Evolutionary conservation across 2,888 invertebrate genomes (phyloP).

Genomic region (Hypena proboscidalis): DNA sequence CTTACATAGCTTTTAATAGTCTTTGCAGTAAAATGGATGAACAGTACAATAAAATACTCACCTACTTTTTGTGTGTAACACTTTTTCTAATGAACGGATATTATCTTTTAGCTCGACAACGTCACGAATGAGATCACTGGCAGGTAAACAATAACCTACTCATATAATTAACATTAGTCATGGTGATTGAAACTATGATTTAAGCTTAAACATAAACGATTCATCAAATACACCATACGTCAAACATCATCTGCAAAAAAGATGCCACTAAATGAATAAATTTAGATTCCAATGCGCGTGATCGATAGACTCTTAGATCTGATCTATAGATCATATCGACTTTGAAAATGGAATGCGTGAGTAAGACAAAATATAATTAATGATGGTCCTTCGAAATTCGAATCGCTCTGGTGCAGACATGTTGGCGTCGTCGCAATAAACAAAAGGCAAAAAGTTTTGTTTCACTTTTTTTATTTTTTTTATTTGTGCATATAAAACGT

Average conservation of each 20-base stretch:
- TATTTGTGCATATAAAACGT: constrained; percentile 74
- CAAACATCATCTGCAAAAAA: constrained; percentile 79
- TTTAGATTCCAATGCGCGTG: constrained; percentile 80
- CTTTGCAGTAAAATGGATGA: no score
- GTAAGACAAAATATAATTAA: constrained; percentile 86
- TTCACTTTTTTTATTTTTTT: constrained; percentile 62
- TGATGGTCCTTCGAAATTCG: constrained; percentile 80
- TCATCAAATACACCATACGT: constrained; percentile 62
- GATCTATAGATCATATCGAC: constrained; percentile 84
- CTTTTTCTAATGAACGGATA: not conserved
- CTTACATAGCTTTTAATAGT: no score
- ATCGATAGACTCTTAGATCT: constrained; percentile 83
- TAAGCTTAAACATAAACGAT: constrained; percentile 60
- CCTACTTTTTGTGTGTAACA: not conserved
- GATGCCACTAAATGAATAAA: constrained; percentile 82
- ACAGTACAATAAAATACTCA: no score
- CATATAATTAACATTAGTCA: constrained; percentile 55
- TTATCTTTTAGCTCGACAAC: not conserved
- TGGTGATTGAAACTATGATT: constrained; percentile 61
- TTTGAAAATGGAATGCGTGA: constrained; percentile 84
- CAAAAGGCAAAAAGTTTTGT: constrained; percentile 79
- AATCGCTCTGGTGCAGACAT: constrained; percentile 82
- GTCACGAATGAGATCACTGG: constrained; percentile 18
- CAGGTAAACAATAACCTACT: constrained; percentile 40
- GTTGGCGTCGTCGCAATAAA: constrained; percentile 83